phyloP scores from a whole-genome alignment of 2,797 vertebrate genomes.

The Lacerta agilis region DNA sequence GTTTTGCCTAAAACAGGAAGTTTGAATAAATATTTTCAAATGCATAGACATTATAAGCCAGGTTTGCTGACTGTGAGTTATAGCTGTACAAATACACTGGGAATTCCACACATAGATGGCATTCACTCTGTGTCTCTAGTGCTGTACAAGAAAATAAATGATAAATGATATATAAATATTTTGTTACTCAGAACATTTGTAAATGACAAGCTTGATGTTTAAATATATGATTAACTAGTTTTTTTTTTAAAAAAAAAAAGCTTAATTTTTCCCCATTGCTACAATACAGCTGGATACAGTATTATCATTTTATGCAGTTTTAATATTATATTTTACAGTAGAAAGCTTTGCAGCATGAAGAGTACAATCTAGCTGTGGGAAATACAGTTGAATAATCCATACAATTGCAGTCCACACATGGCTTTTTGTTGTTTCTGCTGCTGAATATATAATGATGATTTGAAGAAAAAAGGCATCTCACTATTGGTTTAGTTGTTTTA shows the following conservation, averaged over 20 bases:
- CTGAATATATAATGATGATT: constrained; percentile 40
- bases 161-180: background rate
- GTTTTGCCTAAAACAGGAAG: background rate
- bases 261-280: background rate
- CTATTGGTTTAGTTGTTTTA: constrained; percentile 81
- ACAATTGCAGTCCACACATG: constrained; percentile 50
- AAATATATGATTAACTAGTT: background rate
- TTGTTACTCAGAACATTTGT: constrained; percentile 10
- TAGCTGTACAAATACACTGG: background rate
- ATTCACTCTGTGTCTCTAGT: background rate
- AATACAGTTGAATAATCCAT: constrained; percentile 61
- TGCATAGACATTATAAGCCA: background rate
- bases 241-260: background rate
- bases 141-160: background rate
- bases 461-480: constrained; percentile 55
- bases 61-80: background rate
- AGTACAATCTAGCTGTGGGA: constrained; percentile 28
- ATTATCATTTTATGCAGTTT: constrained; percentile 12
- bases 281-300: background rate
- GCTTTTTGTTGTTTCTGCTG: constrained; percentile 54
- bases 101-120: background rate
- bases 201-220: background rate
- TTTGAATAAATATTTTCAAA: background rate
- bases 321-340: constrained; percentile 38
- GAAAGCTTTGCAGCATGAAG: background rate